A percentile compares a stretch with the other conserved stretches of the same genome.
phyloP scores from a whole-genome alignment of 2,888 invertebrate genomes.

The Pantelozetes paolii region DNA sequence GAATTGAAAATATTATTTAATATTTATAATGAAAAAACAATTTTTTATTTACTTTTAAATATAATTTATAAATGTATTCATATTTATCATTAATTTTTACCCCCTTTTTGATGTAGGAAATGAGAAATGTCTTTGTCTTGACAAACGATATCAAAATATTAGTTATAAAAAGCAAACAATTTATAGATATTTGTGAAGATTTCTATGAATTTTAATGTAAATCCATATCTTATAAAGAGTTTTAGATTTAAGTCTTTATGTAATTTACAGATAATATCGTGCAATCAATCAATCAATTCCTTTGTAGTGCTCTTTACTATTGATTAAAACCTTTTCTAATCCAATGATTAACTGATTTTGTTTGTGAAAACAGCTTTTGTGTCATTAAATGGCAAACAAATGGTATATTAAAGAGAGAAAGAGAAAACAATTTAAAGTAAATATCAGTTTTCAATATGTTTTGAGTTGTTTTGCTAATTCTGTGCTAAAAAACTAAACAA shows the following conservation, averaged over 20 bases:
- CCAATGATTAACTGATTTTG: background rate
- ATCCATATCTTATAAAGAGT: background rate
- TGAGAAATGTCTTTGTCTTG: background rate
- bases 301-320: conserved; percentile 21
- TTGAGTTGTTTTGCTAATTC: too few relatives aligned
- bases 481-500: too few relatives aligned
- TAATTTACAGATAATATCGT: background rate
- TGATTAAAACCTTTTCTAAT: conserved; percentile 27
- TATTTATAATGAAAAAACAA: too few relatives aligned
- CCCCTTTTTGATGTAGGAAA: background rate
- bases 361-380: too few relatives aligned
- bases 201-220: background rate
- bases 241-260: background rate
- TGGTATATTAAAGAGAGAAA: too few relatives aligned
- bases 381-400: too few relatives aligned
- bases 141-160: background rate
- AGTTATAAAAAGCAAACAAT: background rate
- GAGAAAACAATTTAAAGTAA: too few relatives aligned
- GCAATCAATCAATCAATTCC: conserved; percentile 8
- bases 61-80: background rate
- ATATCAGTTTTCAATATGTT: too few relatives aligned
- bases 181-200: background rate
- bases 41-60: background rate
- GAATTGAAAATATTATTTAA: too few relatives aligned
- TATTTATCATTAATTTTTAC: background rate